phyloP scores from a whole-genome alignment of 2,113 vertebrate species.

The Myotis brandtii region DNA sequence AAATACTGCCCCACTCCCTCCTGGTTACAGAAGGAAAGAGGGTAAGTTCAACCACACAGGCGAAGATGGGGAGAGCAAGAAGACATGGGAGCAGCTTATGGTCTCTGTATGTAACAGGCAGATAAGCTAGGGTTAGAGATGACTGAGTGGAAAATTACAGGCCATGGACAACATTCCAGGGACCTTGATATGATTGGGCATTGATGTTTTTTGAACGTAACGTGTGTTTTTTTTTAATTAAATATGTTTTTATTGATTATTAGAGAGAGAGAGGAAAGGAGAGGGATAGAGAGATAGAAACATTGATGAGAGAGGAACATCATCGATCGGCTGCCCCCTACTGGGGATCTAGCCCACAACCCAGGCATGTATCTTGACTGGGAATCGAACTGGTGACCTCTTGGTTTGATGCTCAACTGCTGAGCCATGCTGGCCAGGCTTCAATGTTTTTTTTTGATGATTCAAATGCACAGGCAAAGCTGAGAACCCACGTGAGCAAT shows the following conservation, averaged over 20 bases:
- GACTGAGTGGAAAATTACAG: background rate
- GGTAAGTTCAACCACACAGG: accelerated
- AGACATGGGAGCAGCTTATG: background rate
- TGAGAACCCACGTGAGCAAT: background rate
- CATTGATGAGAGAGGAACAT: too few relatives aligned
- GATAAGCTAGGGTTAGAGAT: background rate
- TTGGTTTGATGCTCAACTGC: too few relatives aligned
- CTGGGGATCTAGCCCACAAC: too few relatives aligned
- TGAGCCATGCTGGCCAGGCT: too few relatives aligned
- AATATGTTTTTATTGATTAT: too few relatives aligned
- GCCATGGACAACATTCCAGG: background rate
- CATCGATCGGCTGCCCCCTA: too few relatives aligned
- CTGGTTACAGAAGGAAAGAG: background rate
- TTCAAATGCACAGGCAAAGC: background rate
- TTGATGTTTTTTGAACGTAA: background rate
- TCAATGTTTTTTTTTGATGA: background rate
- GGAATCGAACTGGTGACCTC: too few relatives aligned
- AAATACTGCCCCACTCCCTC: background rate
- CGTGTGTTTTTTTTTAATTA: too few relatives aligned
- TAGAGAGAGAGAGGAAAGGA: too few relatives aligned
- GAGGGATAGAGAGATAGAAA: too few relatives aligned
- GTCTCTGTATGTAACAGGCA: background rate
- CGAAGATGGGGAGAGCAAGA: background rate
- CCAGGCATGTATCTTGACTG: too few relatives aligned
- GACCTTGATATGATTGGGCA: background rate